Percentiles rank a stretch among this genome's conserved stretches.
Evolutionary conservation across 2,113 vertebrate genomes (phyloP).

Genomic region (Pelodiscus sinensis): DNA sequence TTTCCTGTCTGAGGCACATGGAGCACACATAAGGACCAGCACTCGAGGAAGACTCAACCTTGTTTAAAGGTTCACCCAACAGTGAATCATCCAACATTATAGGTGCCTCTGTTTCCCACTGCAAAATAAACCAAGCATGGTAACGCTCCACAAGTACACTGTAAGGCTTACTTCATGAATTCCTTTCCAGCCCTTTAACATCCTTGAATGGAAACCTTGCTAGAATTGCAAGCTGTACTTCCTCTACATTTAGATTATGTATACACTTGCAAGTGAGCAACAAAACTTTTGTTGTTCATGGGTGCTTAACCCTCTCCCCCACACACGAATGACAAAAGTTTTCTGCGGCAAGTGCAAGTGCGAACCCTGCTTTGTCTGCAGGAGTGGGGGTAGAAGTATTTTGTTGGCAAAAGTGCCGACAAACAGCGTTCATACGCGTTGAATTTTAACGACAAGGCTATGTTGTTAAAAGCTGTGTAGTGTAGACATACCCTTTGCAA

Average conservation of each 20-base stretch:
- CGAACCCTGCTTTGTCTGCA: no score
- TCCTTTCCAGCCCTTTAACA: slow-evolving; percentile 5
- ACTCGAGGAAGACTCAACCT: neutral
- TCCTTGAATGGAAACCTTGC: neutral
- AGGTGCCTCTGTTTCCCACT: neutral
- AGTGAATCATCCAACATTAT: neutral
- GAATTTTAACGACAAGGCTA: no score
- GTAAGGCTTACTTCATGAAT: neutral
- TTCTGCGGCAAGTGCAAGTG: no score
- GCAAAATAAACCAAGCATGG: neutral
- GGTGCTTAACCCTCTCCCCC: no score
- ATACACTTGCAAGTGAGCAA: no score
- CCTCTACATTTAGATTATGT: neutral
- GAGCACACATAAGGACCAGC: neutral
- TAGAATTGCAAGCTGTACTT: slow-evolving; percentile 1
- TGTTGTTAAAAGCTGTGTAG: no score
- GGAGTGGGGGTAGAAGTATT: no score
- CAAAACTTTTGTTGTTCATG: no score
- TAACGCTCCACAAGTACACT: neutral
- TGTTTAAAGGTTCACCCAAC: neutral
- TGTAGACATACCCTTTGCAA: neutral
- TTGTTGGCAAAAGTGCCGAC: no score
- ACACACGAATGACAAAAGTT: no score
- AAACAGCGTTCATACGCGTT: no score
- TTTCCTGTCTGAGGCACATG: neutral